Base-by-base conservation (phyloP, 2,888 invertebrate genomes). In the Agapetus fuscipes region DNA sequence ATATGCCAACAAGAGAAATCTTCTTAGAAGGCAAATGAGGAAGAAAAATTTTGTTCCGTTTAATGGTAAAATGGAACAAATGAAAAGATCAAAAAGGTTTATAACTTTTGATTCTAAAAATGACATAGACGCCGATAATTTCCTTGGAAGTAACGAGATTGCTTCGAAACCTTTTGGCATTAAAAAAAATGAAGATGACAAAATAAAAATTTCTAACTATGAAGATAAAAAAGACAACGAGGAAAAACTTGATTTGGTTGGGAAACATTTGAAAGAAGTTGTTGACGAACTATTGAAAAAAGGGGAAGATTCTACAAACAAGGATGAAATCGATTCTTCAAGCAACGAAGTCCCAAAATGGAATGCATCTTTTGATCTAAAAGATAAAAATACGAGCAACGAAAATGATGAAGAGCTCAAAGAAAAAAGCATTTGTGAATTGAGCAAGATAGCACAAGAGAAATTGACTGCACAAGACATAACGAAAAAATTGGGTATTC, bases 381-480 rank as follows among this genome's bases (percentile, higher is more conserved):
- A n/a, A 13, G 13, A 29, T 11, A n/a, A 29, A 29, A 7, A 29
- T 11, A 30, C 7, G 4, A 4, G 16, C 9, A 12, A 9, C n/a
- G 10, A 5, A 13, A 3, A n/a, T 11, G 16, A 32, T 16, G 16
- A 14, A 16, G 10, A 16, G 9, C 10, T 6, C 4, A 20, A 4
- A 6, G 5, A 4, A 6, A 9, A 20, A 20, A 9, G 14, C 20
- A 32, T 20, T 32, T 32, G n/a, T 20, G 24, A 20, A 9, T 6
- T 20, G 5, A 20, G 9, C 3, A 32, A 32, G 10, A 15, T 24
- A 12, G n/a, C 9, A 24, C 9, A 13, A 9, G 40, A 36, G 33
- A 30, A 39, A n/a, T 11, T 40, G 9, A 37, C 34, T 2, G 26
- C 24, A 26, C 31, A 39, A 13, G 34, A 38, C 34, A 17, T 38